Conservation (phyloP, 2,888 invertebrate genomes). For the Leptothorax acervorum region DNA sequence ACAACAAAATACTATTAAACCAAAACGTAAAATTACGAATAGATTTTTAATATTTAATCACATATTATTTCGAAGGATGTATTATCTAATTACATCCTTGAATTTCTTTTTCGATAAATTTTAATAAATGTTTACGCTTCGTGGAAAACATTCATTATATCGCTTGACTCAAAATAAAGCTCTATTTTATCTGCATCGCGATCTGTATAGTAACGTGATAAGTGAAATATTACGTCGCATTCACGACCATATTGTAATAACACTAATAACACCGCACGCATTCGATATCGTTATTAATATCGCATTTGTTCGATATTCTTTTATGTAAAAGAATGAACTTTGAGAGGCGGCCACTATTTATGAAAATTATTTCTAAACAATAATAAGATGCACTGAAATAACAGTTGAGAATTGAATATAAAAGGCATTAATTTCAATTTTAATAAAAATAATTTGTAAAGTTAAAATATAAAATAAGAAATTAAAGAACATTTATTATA, state of each 20-base stretch:
- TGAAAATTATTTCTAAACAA: not conserved
- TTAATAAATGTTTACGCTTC: not conserved
- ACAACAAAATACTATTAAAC: not conserved
- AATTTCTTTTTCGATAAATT: not conserved
- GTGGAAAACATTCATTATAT: not conserved
- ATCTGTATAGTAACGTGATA: not conserved
- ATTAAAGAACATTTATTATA: not conserved
- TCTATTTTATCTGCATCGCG: not conserved
- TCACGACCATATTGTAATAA: not conserved
- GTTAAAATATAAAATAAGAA: not conserved
- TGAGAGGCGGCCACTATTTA: not conserved
- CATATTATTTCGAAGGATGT: not conserved
- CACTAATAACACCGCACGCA: not conserved
- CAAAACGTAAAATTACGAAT: not conserved
- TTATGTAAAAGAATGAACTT: not conserved
- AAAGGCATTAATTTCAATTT: not conserved
- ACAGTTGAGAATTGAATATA: not conserved
- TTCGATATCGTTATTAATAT: not conserved
- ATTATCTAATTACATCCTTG: not conserved
- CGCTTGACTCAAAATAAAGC: not conserved
- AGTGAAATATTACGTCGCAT: not conserved
- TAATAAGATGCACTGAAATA: not conserved
- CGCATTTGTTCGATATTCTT: not conserved
- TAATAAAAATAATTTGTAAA: constrained; percentile 2
- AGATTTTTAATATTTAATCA: not conserved